Evolutionary conservation across 2,797 vertebrate species (phyloP).

Genomic region (Coluber constrictor): DNA sequence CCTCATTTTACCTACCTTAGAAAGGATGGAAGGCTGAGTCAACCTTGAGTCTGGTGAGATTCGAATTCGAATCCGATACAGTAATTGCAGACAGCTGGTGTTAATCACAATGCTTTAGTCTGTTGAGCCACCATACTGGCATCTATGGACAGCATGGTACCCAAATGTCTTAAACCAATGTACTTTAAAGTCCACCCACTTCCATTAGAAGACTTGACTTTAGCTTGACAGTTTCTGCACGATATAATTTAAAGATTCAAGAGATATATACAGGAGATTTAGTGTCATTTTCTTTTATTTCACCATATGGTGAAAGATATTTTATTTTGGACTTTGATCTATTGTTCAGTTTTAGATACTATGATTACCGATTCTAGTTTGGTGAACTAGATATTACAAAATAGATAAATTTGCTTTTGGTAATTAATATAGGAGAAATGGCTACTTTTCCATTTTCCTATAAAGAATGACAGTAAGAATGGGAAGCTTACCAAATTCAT

Average conservation of each 20-base stretch:
- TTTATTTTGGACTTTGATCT: neutral
- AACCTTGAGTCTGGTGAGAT: too few relatives aligned
- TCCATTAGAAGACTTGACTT: neutral
- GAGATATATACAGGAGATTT: neutral
- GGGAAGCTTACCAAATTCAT: constrained; percentile 85
- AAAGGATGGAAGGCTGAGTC: too few relatives aligned
- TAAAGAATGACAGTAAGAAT: constrained; percentile 2
- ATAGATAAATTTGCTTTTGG: neutral
- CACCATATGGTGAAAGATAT: neutral
- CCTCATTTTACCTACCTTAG: too few relatives aligned
- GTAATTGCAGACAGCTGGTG: too few relatives aligned
- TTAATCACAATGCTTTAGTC: too few relatives aligned
- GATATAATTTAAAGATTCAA: neutral
- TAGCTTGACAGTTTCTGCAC: neutral
- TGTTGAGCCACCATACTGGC: neutral
- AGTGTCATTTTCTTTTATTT: neutral
- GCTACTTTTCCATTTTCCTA: neutral
- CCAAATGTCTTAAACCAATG: neutral
- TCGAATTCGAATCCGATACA: too few relatives aligned
- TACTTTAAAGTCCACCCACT: neutral
- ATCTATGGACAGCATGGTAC: neutral
- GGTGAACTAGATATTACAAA: neutral
- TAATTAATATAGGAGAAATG: neutral
- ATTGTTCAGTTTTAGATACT: neutral
- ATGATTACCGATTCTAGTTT: neutral